A percentile compares a stretch with the other conserved stretches of the same genome.
Conservation (phyloP, 1,140 invertebrate species). For the Tachypleus tridentatus region DNA sequence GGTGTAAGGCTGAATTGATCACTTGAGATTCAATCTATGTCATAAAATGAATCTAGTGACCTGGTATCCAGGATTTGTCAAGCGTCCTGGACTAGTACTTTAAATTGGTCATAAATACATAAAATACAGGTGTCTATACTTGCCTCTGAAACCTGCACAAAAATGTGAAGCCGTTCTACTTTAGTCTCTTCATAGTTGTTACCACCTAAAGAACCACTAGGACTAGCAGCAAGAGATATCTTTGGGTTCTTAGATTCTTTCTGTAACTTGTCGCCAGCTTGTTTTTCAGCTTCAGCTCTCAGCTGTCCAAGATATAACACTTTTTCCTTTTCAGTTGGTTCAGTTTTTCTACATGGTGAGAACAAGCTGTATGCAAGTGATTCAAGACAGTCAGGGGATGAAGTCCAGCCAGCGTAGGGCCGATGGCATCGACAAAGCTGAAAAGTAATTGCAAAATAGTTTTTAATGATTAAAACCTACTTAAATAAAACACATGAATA, state of each 20-base stretch:
- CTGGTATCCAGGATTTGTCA: no score
- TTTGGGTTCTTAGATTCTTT: slow-evolving; percentile 2
- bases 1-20: no score
- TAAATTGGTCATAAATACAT: slow-evolving; percentile 7
- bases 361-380: slow-evolving; percentile 72
- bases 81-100: neutral
- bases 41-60: no score
- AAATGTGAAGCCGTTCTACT: slow-evolving; percentile 62
- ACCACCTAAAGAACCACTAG: slow-evolving; percentile 13
- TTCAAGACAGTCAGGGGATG: slow-evolving; percentile 86
- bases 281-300: slow-evolving; percentile 25
- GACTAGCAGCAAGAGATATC: slow-evolving; percentile 9
- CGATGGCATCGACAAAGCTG: slow-evolving; percentile 73
- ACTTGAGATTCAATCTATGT: no score
- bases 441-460: neutral
- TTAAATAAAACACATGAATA: slow-evolving; percentile 4
- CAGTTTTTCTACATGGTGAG: slow-evolving; percentile 64
- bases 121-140: slow-evolving; percentile 1
- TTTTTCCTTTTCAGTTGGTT: slow-evolving; percentile 81
- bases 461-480: no score
- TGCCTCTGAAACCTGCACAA: slow-evolving; percentile 65
- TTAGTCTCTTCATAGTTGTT: slow-evolving; percentile 67
- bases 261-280: slow-evolving; percentile 6
- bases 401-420: slow-evolving; percentile 64
- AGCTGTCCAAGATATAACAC: slow-evolving; percentile 50